Evolutionary conservation across 2,113 vertebrate genomes (phyloP), one percentile per base, ranked within the genome.

Genomic region (Vulpes ferrilata): DNA sequence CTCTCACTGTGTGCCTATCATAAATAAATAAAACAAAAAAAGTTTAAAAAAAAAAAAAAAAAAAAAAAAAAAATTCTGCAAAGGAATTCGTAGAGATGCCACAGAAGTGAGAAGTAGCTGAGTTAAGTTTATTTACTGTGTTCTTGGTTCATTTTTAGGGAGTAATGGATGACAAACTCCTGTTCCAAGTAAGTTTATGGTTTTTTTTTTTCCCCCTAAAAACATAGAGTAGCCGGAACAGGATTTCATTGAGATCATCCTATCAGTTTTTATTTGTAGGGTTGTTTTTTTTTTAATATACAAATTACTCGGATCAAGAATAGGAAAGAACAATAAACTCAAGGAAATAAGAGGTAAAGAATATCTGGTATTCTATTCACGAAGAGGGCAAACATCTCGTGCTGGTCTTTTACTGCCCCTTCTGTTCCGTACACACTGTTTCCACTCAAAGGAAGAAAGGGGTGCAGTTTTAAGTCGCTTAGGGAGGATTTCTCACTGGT

Each of bases 281-380:
- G 22, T 48, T 67, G 64, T 22, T 20, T 12, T 35, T 11, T 60
- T 35, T 35, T 35, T 2, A 9, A 43, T 43, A 43, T 43, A 43
- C 6, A 53, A 59, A 76, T 12, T 92, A 69, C 97, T 11, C 2
- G 85, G 96, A 32, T 79, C 2, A 23, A 57, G 2, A 60, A 11
- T 82, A 17, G 88, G 82, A 81, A 86, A 76, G 90, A 96, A 22
- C 43, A 57, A 8, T 0, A 22, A 98, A 32, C 82, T 13, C 5
- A 16, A 35, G 32, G 89, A 96, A 95, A 17, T 6, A 1, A 0
- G 83, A 90, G 73, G 25, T 16, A 8, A 65, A 85, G 92, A 59
- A 0, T 15, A 2, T 80, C 19, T 1, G 64, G 1, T 67, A 6
- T 23, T 48, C 1, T 0, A 0, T 23, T 6, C 27, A 0, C 2